A percentile compares a stretch with the other conserved stretches of the same genome.
These are phyloP conservation scores for Ecliptopera silaceata DNA, from an alignment of 2,888 invertebrate genomes.

Conservation along the genomic window DNA sequence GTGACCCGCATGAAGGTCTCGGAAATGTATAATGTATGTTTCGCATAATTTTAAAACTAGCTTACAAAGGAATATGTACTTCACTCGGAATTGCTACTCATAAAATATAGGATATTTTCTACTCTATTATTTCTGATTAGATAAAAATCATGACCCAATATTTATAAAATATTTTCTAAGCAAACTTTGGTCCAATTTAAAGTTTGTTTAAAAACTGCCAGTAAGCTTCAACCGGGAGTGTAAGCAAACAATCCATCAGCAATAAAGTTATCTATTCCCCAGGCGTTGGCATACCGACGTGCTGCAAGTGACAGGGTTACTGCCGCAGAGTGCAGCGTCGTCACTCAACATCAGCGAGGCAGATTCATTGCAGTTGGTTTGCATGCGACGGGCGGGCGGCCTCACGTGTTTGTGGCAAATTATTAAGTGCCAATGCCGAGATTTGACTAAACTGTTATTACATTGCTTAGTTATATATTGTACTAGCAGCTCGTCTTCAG, in stretches of 20 bases:
- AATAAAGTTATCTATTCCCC: slow-evolving; percentile 14
- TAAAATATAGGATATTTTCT: too few species aligned
- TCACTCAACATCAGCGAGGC: slow-evolving; percentile 13
- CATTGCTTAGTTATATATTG: background rate
- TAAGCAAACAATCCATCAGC: slow-evolving; percentile 2
- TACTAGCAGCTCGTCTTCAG: too few species aligned
- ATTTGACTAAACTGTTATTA: background rate
- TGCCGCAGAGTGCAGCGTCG: slow-evolving; percentile 10
- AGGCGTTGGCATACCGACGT: slow-evolving; percentile 4
- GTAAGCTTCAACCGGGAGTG: background rate
- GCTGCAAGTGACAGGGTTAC: slow-evolving; percentile 19
- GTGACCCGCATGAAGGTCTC: background rate
- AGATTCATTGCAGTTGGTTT: slow-evolving; percentile 21
- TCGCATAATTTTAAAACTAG: too few species aligned
- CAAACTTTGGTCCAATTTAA: too few species aligned
- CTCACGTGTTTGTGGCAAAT: slow-evolving; percentile 8
- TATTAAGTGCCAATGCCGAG: slow-evolving; percentile 10
- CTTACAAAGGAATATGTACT: too few species aligned
- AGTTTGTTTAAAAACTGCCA: background rate
- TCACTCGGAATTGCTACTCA: too few species aligned
- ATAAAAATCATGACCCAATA: too few species aligned
- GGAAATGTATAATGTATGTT: background rate
- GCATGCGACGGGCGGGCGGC: slow-evolving; percentile 18
- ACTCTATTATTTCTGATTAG: too few species aligned
- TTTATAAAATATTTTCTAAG: too few species aligned